phyloP scores from a whole-genome alignment of 2,888 invertebrate genomes.

The Folsomia candida region DNA sequence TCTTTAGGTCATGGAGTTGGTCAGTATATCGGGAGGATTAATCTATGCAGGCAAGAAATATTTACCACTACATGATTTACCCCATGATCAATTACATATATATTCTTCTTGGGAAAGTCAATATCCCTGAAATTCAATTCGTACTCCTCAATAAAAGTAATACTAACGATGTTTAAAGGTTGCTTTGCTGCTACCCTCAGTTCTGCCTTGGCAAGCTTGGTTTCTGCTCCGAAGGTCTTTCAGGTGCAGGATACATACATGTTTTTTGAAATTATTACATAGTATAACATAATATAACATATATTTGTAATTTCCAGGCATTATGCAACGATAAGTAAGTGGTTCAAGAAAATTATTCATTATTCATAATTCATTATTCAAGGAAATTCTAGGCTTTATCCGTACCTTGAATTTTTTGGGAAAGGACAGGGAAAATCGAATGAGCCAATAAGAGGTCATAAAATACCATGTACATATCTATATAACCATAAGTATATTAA shows the following conservation, averaged over 20 bases:
- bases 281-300: neutral
- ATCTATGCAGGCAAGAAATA: constrained; percentile 67
- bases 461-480: too few relatives aligned
- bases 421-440: constrained; percentile 82
- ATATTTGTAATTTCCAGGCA: constrained; percentile 71
- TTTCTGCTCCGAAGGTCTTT: constrained; percentile 81
- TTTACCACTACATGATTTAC: constrained; percentile 53
- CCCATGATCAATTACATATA: neutral
- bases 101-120: constrained; percentile 8
- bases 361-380: too few relatives aligned
- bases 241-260: constrained; percentile 1
- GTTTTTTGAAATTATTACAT: neutral
- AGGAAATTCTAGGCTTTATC: too few relatives aligned
- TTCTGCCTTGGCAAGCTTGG: constrained; percentile 91
- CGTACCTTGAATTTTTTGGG: constrained; percentile 86
- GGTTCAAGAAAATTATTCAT: too few relatives aligned
- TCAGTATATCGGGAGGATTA: constrained; percentile 82
- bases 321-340: constrained; percentile 87
- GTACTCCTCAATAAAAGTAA: too few relatives aligned
- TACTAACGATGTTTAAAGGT: too few relatives aligned
- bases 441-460: constrained; percentile 65
- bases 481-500: too few relatives aligned
- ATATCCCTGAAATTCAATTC: too few relatives aligned
- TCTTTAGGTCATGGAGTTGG: constrained; percentile 54
- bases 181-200: constrained; percentile 96